A percentile compares a stretch with the other conserved stretches of the same genome.
Conservation (phyloP, 1,140 invertebrate species). For the Sitophilus oryzae region DNA sequence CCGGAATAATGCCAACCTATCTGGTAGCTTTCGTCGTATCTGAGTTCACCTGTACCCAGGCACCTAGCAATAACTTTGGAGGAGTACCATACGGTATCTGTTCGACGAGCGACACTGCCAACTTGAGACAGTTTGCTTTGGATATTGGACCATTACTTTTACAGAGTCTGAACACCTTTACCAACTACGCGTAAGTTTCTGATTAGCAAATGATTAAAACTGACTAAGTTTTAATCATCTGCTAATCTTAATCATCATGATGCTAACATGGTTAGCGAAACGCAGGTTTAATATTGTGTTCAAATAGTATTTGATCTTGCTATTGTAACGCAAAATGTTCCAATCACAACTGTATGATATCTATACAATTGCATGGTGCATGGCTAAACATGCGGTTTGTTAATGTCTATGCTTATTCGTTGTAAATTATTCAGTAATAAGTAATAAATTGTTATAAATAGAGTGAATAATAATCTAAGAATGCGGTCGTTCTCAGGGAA, state of each 20-base stretch:
- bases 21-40: slow-evolving; percentile 62
- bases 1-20: slow-evolving; percentile 67
- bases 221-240: not conserved
- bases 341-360: too few species aligned
- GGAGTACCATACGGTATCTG: slow-evolving; percentile 50
- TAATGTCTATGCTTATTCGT: too few species aligned
- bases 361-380: too few species aligned
- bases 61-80: slow-evolving; percentile 39
- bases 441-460: too few species aligned
- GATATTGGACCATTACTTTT: slow-evolving; percentile 54
- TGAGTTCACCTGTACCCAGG: slow-evolving; percentile 35
- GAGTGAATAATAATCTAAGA: too few species aligned
- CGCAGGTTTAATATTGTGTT: too few species aligned
- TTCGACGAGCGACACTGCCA: slow-evolving; percentile 58
- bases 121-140: slow-evolving; percentile 50
- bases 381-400: too few species aligned
- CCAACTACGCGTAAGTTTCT: slow-evolving; percentile 12
- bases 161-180: slow-evolving; percentile 15
- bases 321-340: too few species aligned
- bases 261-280: not conserved
- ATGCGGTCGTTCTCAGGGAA: too few species aligned
- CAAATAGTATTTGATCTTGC: too few species aligned
- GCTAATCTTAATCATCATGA: not conserved
- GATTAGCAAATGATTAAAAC: not conserved
- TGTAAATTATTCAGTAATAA: too few species aligned